A percentile compares a stretch with the other conserved stretches of the same genome.
Evolutionary conservation across 2,888 invertebrate species (phyloP).

Genomic region (Scaptomyza reducta): DNA sequence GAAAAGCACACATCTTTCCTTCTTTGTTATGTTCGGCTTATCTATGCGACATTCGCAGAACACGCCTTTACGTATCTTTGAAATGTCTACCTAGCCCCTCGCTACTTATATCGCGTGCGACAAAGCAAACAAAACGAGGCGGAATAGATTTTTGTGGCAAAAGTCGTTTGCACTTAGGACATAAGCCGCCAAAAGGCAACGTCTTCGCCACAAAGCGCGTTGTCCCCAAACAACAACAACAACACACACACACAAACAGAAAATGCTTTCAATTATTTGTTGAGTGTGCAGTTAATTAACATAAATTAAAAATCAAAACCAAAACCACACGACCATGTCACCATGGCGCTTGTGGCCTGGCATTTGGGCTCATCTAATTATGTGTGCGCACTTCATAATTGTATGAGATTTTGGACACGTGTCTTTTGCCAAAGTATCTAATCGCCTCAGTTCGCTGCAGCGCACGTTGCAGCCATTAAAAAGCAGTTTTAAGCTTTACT

Average conservation of each 20-base stretch:
- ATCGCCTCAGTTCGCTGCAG: constrained; percentile 48
- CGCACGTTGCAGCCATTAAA: constrained; percentile 73
- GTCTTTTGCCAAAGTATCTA: constrained; percentile 39
- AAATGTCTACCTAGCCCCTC: constrained; percentile 52
- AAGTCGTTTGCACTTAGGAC: constrained; percentile 60
- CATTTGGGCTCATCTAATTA: constrained; percentile 28
- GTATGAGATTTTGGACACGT: constrained; percentile 53
- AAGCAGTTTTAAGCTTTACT: constrained; percentile 28
- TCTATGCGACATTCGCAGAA: constrained; percentile 25
- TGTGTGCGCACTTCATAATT: constrained; percentile 40
- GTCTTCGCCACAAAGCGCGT: constrained; percentile 42
- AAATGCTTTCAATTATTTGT: constrained; percentile 50
- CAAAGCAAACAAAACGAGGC: constrained; percentile 42
- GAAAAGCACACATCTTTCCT: not conserved
- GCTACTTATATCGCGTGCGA: constrained; percentile 17
- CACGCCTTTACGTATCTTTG: constrained; percentile 36
- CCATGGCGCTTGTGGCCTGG: constrained; percentile 18
- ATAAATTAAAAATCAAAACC: constrained; percentile 78
- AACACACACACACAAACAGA: constrained; percentile 11
- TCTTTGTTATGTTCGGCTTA: constrained; percentile 27
- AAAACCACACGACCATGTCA: constrained; percentile 30
- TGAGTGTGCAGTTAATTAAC: constrained; percentile 69
- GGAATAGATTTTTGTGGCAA: constrained; percentile 40
- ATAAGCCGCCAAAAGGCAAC: constrained; percentile 46
- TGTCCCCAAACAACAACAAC: constrained; percentile 43